Evolutionary conservation across 2,113 vertebrate species (phyloP), one percentile per base, ranked within the genome.

Genomic region (Corythornis vintsioides): DNA sequence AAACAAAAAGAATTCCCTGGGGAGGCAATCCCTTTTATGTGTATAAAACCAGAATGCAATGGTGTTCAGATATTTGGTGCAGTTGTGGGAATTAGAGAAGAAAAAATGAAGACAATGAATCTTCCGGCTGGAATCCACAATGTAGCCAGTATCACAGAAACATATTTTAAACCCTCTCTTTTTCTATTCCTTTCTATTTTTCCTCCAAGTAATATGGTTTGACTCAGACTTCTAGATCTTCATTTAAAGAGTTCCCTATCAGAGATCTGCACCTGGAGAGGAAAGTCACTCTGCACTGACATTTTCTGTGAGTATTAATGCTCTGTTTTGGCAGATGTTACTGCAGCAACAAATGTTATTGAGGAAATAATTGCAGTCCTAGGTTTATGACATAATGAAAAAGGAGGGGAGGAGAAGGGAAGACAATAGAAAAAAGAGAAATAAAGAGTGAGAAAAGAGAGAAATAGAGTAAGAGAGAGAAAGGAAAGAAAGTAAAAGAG

Each of bases 211-310:
- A 94, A 76, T 77, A 25, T 1, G 1, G 20, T 55, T 77, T 92
- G 9, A n/a, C 67, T 66, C 45, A 59, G 28, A 82, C 48, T 67
- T 91, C 86, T n/a, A 80, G 91, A 95, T 97, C 92, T 95, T 94
- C 75, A 29, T 88, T 96, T 90, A 95, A 95, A 94, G 82, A 59
- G 45, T 77, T 94, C 42, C 72, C 90, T 97, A 93, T 95, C 96
- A 96, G 91, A 82, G 18, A 79, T 33, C 50, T 87, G 74, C 78
- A 91, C 59, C 82, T 93, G 86, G 72, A 66, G 26, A 70, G 26
- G 61, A 33, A 53, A 91, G 33, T 70, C 50, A 87, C 63, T 25
- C 20, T 65, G 12, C 24, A 26, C 38, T 52, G 29, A 88, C 78
- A 75, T 78, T 75, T 33, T 81, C 2, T 40, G 17, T 6, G 13